Evolutionary conservation across 2,113 vertebrate genomes (phyloP).

Genomic region (Cephalophus harveyi): DNA sequence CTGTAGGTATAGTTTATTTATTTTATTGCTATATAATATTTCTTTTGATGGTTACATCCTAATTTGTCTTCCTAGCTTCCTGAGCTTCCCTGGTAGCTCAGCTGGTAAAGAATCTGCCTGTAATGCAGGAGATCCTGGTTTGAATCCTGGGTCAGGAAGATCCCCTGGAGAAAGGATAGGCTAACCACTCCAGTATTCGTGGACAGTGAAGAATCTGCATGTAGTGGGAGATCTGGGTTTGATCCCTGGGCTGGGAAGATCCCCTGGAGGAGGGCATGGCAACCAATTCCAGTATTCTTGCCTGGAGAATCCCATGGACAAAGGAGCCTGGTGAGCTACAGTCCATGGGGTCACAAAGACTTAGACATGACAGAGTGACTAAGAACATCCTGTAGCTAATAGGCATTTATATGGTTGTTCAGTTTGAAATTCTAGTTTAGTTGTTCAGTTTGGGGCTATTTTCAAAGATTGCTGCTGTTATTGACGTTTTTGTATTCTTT

Average conservation of each 20-base stretch:
- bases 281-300: not conserved
- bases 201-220: not conserved
- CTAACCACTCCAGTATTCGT: not conserved
- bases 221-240: not conserved
- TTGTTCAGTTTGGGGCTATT: not conserved
- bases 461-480: not conserved
- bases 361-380: not conserved
- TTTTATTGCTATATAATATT: not conserved
- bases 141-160: not conserved
- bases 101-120: not conserved
- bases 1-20: not conserved
- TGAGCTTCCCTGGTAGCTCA: not conserved
- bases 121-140: not conserved
- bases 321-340: not conserved
- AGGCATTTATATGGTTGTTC: not conserved
- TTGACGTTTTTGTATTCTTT: not conserved
- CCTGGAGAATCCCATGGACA: not conserved
- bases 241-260: not conserved
- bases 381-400: not conserved
- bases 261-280: not conserved
- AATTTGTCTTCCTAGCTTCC: not conserved
- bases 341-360: not conserved
- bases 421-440: conserved; percentile 24
- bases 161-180: not conserved
- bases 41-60: not conserved